Conservation (phyloP, 2,113 vertebrate genomes). For the Eidolon helvum region DNA sequence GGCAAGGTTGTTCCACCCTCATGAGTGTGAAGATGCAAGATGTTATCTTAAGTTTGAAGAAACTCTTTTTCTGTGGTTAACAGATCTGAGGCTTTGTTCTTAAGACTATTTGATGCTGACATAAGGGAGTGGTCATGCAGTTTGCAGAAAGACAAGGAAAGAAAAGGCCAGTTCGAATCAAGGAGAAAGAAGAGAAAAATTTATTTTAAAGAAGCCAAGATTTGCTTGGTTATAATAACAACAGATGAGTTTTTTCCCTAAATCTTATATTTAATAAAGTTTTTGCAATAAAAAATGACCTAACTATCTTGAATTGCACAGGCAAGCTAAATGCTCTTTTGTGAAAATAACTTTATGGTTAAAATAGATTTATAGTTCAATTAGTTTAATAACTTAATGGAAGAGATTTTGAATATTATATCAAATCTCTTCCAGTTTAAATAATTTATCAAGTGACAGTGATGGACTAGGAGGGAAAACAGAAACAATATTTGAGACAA, state of each 20-base stretch:
- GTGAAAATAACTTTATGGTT: not conserved
- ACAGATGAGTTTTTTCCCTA: not conserved
- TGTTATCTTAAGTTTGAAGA: no score
- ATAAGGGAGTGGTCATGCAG: no score
- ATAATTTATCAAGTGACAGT: slow-evolving; percentile 5
- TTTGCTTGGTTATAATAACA: not conserved
- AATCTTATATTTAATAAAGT: not conserved
- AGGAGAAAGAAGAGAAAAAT: no score
- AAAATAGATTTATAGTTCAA: not conserved
- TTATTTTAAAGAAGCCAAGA: no score
- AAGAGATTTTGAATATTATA: not conserved
- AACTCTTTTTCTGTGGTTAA: no score
- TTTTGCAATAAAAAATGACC: not conserved
- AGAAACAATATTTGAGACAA: not conserved
- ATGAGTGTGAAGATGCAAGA: no score
- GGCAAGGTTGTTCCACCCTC: no score
- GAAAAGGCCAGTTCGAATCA: no score
- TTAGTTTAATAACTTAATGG: not conserved
- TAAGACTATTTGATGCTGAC: no score
- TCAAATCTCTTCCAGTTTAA: not conserved
- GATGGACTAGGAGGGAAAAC: not conserved
- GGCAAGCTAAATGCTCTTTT: not conserved
- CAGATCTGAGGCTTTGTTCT: no score
- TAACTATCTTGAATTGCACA: not conserved
- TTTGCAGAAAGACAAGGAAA: no score